These are phyloP conservation scores for Harpalus rubripes DNA, from an alignment of 2,888 invertebrate genomes.

Conservation along the genomic window DNA sequence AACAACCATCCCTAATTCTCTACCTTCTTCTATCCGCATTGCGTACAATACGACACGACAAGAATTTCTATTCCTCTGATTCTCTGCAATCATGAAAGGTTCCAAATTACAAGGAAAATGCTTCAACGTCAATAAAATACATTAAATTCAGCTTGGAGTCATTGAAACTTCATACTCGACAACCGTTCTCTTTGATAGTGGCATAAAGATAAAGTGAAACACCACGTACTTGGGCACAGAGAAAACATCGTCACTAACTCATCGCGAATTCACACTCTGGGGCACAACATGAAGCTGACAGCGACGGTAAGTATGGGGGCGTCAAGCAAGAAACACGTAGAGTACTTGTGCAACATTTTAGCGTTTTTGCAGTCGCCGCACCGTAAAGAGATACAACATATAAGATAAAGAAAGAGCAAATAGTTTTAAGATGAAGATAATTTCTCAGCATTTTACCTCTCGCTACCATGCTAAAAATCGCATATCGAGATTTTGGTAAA, in stretches of 20 bases:
- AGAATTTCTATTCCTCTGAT: background rate
- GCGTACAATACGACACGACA: background rate
- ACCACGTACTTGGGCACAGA: background rate
- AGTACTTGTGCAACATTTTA: background rate
- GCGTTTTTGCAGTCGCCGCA: background rate
- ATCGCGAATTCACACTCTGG: constrained; percentile 4
- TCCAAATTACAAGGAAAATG: background rate
- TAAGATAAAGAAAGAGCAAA: background rate
- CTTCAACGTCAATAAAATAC: background rate
- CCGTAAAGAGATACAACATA: background rate
- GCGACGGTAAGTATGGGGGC: background rate
- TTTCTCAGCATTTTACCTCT: no score
- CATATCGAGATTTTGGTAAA: no score
- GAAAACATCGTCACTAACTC: background rate
- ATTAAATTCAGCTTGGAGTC: background rate
- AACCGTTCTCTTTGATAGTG: background rate
- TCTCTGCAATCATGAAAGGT: background rate
- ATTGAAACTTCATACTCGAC: background rate
- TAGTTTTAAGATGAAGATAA: no score
- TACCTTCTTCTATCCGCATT: background rate
- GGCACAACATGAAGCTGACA: background rate
- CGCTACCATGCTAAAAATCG: no score
- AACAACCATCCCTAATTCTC: background rate
- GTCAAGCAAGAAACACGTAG: background rate
- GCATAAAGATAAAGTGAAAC: background rate